Evolutionary conservation across 2,113 vertebrate species (phyloP), one percentile per base, ranked within the genome.

Genomic region (Pogona vitticeps): DNA sequence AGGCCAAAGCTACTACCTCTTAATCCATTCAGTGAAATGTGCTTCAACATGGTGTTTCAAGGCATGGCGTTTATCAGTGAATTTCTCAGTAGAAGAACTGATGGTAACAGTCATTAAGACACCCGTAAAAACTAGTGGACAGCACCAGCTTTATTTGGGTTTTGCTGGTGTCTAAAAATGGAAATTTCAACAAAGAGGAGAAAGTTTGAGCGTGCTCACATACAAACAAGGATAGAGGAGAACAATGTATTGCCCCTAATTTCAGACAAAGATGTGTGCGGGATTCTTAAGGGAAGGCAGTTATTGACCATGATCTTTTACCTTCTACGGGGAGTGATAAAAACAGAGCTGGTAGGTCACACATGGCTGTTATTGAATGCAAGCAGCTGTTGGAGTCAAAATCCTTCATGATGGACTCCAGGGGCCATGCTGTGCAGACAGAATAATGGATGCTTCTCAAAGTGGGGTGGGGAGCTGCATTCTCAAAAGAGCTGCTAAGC

Each of bases 321-420:
- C 80, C 85, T 85, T 90, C 82, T 26, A 0, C 20, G 77, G 86
- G 23, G 88, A 81, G 78, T 0, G 21, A 65, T 88, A 91, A 65
- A 91, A 92, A 89, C 83, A 86, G 80, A 12, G 0, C 68, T 71
- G 91, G 42, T 61, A 10, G 92, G 79, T 90, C 78, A 63, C 80
- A 58, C 59, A 77, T 38, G 86, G 38, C 88, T 91, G 86, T 88
- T 77, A 79, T 89, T 88, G 4, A 76, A 36, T 80, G 83, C 70
- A 81, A 31, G 92, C 87, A 89, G 86, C 10, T 10, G 10, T n/a
- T 52, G 46, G 91, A 93, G 90, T 88, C 89, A 91, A 87, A 90
- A 92, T 89, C 9, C 8, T 18, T 90, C 58, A 82, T 1, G 71
- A 26, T 56, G 68, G 31, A 86, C 90, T 86, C 87, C 15, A 26